A percentile compares a stretch with the other conserved stretches of the same genome.
These are phyloP conservation scores for Formica aserva DNA, from an alignment of 2,888 invertebrate species.

Conservation along the genomic window DNA sequence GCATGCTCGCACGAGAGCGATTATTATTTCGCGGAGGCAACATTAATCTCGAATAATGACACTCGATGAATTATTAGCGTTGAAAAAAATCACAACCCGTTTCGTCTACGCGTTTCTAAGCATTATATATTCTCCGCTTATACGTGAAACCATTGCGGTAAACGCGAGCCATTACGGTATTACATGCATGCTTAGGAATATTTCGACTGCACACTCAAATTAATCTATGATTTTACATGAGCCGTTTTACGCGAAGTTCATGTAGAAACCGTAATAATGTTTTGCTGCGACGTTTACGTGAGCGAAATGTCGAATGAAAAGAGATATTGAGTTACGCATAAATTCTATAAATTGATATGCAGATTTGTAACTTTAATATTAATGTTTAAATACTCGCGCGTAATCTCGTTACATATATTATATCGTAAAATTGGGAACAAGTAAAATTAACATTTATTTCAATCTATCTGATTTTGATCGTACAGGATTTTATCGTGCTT, in stretches of 20 bases:
- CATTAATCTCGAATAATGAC: conserved; percentile 47
- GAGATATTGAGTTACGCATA: conserved; percentile 20
- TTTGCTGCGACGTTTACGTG: conserved; percentile 28
- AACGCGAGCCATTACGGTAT: conserved; percentile 19
- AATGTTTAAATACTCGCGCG: conserved; percentile 1
- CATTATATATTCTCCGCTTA: conserved; percentile 32
- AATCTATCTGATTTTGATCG: conserved; percentile 9
- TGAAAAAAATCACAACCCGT: conserved; percentile 41
- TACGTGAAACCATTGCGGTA: conserved; percentile 31
- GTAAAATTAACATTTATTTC: not conserved
- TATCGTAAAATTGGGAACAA: conserved; percentile 11
- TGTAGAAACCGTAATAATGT: conserved; percentile 27
- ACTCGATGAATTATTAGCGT: conserved; percentile 51
- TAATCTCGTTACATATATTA: conserved; percentile 28
- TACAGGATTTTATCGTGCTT: not conserved
- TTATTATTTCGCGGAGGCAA: conserved; percentile 60
- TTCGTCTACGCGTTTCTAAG: conserved; percentile 29
- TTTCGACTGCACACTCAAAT: conserved; percentile 43
- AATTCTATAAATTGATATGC: conserved; percentile 39
- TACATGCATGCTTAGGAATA: conserved; percentile 25
- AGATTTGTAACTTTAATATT: conserved; percentile 22
- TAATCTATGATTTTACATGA: conserved; percentile 37
- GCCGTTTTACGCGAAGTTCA: conserved; percentile 24
- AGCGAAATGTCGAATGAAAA: conserved; percentile 16
- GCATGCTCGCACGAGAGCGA: conserved; percentile 40